Percentiles rank a stretch among this genome's conserved stretches.
These are phyloP conservation scores for Sorex fumeus DNA, from an alignment of 2,113 vertebrate genomes.

Conservation along the genomic window DNA sequence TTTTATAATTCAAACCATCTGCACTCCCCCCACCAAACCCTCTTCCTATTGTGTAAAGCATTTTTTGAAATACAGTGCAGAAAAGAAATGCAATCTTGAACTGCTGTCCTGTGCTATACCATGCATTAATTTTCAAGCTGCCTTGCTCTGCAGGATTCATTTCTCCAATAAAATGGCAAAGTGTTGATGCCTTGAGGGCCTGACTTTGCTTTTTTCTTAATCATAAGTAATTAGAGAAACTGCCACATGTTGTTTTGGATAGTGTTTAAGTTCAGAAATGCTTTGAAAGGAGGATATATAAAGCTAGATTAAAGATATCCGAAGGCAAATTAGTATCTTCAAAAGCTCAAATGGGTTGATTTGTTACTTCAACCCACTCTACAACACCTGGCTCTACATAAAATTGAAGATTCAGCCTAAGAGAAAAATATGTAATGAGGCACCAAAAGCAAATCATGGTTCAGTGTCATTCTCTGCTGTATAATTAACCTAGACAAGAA, in stretches of 20 bases:
- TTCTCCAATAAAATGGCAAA: slow-evolving; percentile 68
- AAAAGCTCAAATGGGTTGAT: slow-evolving; percentile 81
- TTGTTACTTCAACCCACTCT: slow-evolving; percentile 73
- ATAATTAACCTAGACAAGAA: slow-evolving; percentile 62
- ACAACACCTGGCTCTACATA: slow-evolving; percentile 75
- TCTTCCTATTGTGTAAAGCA: slow-evolving; percentile 38
- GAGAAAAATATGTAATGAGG: slow-evolving; percentile 64
- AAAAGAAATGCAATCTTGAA: slow-evolving; percentile 44
- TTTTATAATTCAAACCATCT: slow-evolving; percentile 68
- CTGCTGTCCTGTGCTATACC: not conserved
- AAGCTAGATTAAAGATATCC: slow-evolving; percentile 71
- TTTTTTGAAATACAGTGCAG: slow-evolving; percentile 59
- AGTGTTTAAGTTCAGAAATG: slow-evolving; percentile 75
- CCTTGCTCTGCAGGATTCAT: slow-evolving; percentile 55
- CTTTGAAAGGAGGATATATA: slow-evolving; percentile 62
- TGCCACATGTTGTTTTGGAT: slow-evolving; percentile 80
- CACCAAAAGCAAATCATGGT: slow-evolving; percentile 57
- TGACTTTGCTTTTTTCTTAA: slow-evolving; percentile 77
- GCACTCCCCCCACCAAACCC: not conserved
- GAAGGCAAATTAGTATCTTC: slow-evolving; percentile 78
- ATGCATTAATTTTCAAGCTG: slow-evolving; percentile 53
- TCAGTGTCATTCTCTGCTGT: slow-evolving; percentile 31
- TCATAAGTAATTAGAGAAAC: slow-evolving; percentile 83
- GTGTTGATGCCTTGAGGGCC: slow-evolving; percentile 61
- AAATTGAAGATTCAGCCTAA: slow-evolving; percentile 70